phyloP scores from a whole-genome alignment of 2,797 vertebrate species.

The Passerculus sandwichensis region DNA sequence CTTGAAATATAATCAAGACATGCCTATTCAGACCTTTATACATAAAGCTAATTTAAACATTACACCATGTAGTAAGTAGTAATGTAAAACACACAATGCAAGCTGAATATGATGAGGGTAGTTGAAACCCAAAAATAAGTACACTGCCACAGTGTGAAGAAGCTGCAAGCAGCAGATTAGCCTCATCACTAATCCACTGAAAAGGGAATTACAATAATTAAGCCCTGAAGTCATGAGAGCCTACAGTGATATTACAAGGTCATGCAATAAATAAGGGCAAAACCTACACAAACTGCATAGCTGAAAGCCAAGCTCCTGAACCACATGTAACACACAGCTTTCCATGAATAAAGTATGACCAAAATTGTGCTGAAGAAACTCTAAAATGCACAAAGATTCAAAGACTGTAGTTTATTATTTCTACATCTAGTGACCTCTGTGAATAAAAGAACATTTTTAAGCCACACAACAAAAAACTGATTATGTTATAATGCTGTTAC shows the following conservation, averaged over 20 bases:
- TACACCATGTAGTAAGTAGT: background rate
- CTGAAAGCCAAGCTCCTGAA: constrained; percentile 21
- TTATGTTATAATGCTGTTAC: background rate
- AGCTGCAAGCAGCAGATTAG: constrained; percentile 56
- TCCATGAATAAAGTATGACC: background rate
- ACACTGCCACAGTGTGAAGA: background rate
- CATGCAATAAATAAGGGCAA: constrained; percentile 36
- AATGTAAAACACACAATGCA: background rate
- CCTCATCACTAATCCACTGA: constrained; percentile 43
- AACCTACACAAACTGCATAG: background rate
- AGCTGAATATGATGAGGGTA: background rate
- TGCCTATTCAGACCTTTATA: background rate
- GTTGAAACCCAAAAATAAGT: background rate
- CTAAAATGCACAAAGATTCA: background rate
- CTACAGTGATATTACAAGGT: constrained; percentile 33
- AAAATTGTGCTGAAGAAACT: background rate
- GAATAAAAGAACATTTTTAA: background rate
- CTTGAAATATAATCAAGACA: background rate
- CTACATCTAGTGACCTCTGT: background rate
- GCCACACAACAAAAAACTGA: background rate
- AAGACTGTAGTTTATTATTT: background rate
- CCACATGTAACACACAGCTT: background rate
- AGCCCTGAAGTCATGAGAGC: constrained; percentile 20
- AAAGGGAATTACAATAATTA: constrained; percentile 59
- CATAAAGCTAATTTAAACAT: background rate